phyloP scores from a whole-genome alignment of 2,888 invertebrate genomes.

The Aphidius colemani region DNA sequence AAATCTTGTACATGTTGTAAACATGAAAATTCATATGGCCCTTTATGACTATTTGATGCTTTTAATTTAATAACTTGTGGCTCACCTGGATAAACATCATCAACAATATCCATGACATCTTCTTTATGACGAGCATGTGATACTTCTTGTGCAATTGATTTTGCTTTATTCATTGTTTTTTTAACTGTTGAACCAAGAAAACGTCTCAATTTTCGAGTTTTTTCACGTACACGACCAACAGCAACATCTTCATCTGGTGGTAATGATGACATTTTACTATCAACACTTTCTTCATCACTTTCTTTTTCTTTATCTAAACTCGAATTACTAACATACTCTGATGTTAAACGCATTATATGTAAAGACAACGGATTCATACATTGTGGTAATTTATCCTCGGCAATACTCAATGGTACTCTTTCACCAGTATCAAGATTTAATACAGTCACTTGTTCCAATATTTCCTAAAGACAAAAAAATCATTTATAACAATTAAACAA shows the following conservation, averaged over 20 bases:
- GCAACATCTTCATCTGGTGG: conserved; percentile 62
- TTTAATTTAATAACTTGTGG: conserved; percentile 83
- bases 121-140: conserved; percentile 87
- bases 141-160: conserved; percentile 85
- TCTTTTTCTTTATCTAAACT: conserved; percentile 72
- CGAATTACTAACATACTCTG: conserved; percentile 81
- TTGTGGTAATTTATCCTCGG: conserved; percentile 89
- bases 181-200: conserved; percentile 89
- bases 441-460: conserved; percentile 87
- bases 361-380: conserved; percentile 92
- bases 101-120: conserved; percentile 82
- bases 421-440: conserved; percentile 86
- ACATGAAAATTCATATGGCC: conserved; percentile 93
- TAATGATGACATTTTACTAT: conserved; percentile 67
- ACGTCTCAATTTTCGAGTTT: conserved; percentile 70
- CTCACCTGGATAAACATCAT: conserved; percentile 78
- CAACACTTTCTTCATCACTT: conserved; percentile 77
- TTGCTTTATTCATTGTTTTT: conserved; percentile 89
- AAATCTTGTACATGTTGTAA: conserved; percentile 89
- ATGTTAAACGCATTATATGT: conserved; percentile 91
- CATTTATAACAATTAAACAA: background rate
- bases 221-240: conserved; percentile 62
- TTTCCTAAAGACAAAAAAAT: conserved; percentile 67
- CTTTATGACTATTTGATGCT: conserved; percentile 94
- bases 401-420: conserved; percentile 89